Percentiles rank a stretch among this genome's conserved stretches.
These are phyloP conservation scores for Argyrosomus japonicus DNA, from an alignment of 2,113 vertebrate genomes.

Conservation along the genomic window DNA sequence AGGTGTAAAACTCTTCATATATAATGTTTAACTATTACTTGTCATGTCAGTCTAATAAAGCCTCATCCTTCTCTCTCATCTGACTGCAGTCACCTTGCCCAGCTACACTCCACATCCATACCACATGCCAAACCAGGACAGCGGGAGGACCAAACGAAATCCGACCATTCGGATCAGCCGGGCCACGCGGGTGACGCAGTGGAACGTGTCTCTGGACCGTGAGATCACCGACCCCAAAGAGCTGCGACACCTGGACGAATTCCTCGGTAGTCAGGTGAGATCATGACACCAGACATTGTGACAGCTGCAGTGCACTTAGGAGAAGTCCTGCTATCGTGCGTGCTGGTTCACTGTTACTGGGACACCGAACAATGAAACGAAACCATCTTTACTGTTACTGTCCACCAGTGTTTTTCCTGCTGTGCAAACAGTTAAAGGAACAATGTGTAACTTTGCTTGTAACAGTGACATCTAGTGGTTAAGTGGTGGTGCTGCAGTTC, in stretches of 20 bases:
- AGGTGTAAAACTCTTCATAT: not conserved
- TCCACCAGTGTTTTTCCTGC: too few relatives aligned
- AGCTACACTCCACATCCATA: slow-evolving; percentile 50
- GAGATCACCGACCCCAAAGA: slow-evolving; percentile 91
- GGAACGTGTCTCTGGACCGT: slow-evolving; percentile 85
- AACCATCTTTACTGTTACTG: too few relatives aligned
- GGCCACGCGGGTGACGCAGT: slow-evolving; percentile 86
- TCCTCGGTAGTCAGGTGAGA: slow-evolving; percentile 93
- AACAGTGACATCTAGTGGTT: too few relatives aligned
- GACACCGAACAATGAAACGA: too few relatives aligned
- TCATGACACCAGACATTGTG: too few relatives aligned
- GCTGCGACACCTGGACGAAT: slow-evolving; percentile 94
- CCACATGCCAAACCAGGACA: slow-evolving; percentile 62
- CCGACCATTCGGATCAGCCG: slow-evolving; percentile 91
- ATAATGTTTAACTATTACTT: not conserved
- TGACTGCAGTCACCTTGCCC: slow-evolving; percentile 61
- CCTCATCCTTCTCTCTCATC: not conserved
- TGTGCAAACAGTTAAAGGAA: too few relatives aligned
- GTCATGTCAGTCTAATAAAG: not conserved
- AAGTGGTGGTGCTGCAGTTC: too few relatives aligned
- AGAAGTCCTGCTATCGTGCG: too few relatives aligned
- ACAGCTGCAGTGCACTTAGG: too few relatives aligned
- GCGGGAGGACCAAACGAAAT: slow-evolving; percentile 62
- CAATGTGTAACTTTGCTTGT: too few relatives aligned
- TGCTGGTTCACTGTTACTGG: too few relatives aligned